A percentile compares a stretch with the other conserved stretches of the same genome.
Conservation (phyloP, 2,888 invertebrate species). For the Amblyjoppa fuscipennis region DNA sequence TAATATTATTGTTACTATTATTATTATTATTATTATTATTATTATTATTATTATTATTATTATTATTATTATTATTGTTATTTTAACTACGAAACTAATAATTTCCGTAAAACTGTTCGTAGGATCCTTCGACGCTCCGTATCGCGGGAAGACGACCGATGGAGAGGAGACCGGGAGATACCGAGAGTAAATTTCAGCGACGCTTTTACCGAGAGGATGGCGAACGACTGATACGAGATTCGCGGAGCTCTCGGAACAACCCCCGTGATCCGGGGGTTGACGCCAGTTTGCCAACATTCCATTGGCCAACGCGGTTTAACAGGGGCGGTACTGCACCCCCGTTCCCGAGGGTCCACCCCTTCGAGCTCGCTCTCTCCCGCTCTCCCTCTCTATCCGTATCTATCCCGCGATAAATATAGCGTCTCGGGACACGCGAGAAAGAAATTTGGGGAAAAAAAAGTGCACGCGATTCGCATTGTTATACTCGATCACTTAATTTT, state of each 20-base stretch:
- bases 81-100: too few relatives aligned
- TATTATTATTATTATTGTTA: too few relatives aligned
- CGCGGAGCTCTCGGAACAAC: conserved; percentile 70
- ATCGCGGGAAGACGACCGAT: neutral
- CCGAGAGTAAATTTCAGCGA: conserved; percentile 39
- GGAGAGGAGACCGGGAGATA: neutral
- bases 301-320: conserved; percentile 68
- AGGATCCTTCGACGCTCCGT: neutral
- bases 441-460: neutral
- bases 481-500: conserved; percentile 14
- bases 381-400: neutral
- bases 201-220: conserved; percentile 72
- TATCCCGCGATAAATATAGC: conserved; percentile 23
- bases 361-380: conserved; percentile 24
- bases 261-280: conserved; percentile 68
- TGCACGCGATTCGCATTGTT: conserved; percentile 32
- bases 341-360: conserved; percentile 66
- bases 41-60: too few relatives aligned
- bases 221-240: conserved; percentile 77
- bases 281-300: conserved; percentile 58
- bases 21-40: too few relatives aligned
- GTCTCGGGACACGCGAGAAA: conserved; percentile 8
- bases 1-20: too few relatives aligned
- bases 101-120: neutral
- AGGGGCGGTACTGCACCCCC: conserved; percentile 70